Base-by-base conservation (phyloP, 35 echinoderm and acorn worm genomes). In the Lytechinus variegatus region DNA sequence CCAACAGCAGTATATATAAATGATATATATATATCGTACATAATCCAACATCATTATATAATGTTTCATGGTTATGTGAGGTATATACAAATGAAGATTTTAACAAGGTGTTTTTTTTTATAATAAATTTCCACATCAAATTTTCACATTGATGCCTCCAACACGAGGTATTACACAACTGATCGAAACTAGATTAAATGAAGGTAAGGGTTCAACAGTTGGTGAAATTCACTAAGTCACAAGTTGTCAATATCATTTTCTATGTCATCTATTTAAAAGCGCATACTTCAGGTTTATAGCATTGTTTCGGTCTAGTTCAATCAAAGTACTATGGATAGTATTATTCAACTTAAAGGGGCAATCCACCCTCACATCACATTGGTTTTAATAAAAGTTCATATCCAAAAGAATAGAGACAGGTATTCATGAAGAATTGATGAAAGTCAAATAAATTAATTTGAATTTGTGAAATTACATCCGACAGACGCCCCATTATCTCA, bases 1-100 rank as follows among this genome's bases (percentile, higher is more conserved):
- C 88, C 52, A 44, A 44, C 14, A 90, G 11, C 88, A 33, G 52
- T 52, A 90, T 90, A 44, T 90, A 90, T 54, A 52, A 90, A 44
- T 44, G 9, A 90, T 90, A 52, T 54, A 90, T 89, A 90, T 90
- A 90, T 90, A 90, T 53, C 87, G 51, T 53, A 89, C 28, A 89
- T 29, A 29, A 33, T 89, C 51, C 3, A 29, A 89, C 87, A 89
- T 14, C 9, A 53, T 89, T 53, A 53, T 53, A 89, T 9, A 44
- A 53, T 53, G 52, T 89, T 9, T 9, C 10, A 89, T 33, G 87
- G 21, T 53, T 10, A 33, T 10, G 28, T 89, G 87, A 89, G 28
- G 21, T 89, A 89, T 53, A 89, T 53, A 89, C 28, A 90, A 90
- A 52, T 90, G 88, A 90, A 54, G 14, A 52, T 4, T 44, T 33